These are phyloP conservation scores for Bos taurus DNA, from an alignment of 2,113 vertebrate genomes.

Conservation along the genomic window ARS-UCD2.0 NC_037333.1:24113001-24113500, in stretches of 20 bases:
- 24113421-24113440: neutral
- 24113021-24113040: neutral
- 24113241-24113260: neutral
- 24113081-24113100: neutral
- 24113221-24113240: neutral
- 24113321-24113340: neutral
- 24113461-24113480: neutral
- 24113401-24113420: neutral
- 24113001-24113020: neutral
- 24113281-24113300: accelerated
- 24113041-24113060: neutral
- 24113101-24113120: neutral
- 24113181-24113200: neutral
- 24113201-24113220: neutral
- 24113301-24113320: neutral
- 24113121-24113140: neutral
- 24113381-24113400: neutral
- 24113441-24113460: neutral
- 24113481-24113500: neutral
- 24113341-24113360: neutral
- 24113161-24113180: neutral
- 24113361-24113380: neutral
- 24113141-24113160: neutral
- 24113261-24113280: neutral
- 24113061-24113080: neutral